These are phyloP conservation scores for Columba janthina DNA, from an alignment of 2,113 vertebrate species.

Conservation along the genomic window DNA sequence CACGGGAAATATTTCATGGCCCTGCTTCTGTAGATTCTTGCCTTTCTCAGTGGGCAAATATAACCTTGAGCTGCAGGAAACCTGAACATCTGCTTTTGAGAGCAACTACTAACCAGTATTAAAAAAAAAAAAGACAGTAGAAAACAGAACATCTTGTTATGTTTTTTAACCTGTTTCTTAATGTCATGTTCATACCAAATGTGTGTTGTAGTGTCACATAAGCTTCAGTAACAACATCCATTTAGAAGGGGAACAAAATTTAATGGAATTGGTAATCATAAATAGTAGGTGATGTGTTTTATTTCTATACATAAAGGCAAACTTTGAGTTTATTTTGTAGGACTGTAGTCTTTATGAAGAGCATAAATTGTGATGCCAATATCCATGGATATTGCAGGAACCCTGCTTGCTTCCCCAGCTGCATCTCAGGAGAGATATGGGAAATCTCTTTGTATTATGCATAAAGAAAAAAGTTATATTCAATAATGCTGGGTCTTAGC, in stretches of 20 bases:
- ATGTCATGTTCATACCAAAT: background rate
- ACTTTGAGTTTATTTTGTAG: slow-evolving; percentile 6
- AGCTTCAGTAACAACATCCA: background rate
- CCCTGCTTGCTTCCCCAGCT: slow-evolving; percentile 17
- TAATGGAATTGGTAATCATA: background rate
- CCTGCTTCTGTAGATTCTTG: background rate
- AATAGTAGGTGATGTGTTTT: background rate
- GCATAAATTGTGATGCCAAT: background rate
- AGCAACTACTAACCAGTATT: background rate
- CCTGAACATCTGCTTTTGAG: background rate
- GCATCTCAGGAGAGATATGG: background rate
- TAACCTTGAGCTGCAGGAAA: background rate
- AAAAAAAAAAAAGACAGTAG: background rate
- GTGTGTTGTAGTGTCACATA: background rate
- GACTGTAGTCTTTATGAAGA: background rate
- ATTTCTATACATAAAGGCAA: background rate
- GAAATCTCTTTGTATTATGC: background rate
- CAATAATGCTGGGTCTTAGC: background rate
- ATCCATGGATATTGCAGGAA: background rate
- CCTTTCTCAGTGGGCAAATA: background rate
- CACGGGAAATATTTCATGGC: background rate
- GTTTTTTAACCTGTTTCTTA: background rate
- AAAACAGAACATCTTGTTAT: background rate
- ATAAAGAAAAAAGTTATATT: background rate
- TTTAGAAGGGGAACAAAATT: background rate